These are phyloP conservation scores for mouse (Mus musculus) DNA, from an alignment of 2,113 vertebrate species.

Conservation along the genomic window DNA sequence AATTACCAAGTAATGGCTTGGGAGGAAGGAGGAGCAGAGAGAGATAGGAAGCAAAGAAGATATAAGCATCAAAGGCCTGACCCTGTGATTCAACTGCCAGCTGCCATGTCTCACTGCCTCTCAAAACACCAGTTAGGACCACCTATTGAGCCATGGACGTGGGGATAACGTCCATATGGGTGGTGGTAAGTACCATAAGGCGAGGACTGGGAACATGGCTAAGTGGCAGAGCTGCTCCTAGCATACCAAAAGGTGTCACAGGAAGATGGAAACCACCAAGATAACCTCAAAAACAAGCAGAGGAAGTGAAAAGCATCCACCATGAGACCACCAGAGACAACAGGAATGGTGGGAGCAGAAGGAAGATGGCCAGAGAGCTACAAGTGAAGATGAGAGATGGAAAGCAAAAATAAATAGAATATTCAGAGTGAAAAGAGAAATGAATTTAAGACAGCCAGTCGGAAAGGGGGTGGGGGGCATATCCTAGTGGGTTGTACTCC, in stretches of 20 bases:
- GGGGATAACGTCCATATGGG: not conserved
- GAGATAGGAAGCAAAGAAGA: not conserved
- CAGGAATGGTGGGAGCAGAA: not conserved
- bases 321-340: too few species aligned
- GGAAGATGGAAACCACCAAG: not conserved
- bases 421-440: not conserved
- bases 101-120: not conserved
- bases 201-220: not conserved
- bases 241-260: too few species aligned
- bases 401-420: not conserved
- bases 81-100: not conserved
- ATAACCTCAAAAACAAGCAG: not conserved
- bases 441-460: not conserved
- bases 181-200: not conserved
- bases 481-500: too few species aligned
- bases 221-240: not conserved
- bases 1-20: not conserved
- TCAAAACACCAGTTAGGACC: not conserved
- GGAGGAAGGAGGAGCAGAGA: not conserved
- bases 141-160: not conserved
- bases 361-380: not conserved
- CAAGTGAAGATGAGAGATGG: too few species aligned
- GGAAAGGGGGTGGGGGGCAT: not conserved
- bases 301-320: not conserved
- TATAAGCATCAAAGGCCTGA: not conserved